Conservation (phyloP, 1,140 invertebrate species). For the Diabrotica virgifera region DNA sequence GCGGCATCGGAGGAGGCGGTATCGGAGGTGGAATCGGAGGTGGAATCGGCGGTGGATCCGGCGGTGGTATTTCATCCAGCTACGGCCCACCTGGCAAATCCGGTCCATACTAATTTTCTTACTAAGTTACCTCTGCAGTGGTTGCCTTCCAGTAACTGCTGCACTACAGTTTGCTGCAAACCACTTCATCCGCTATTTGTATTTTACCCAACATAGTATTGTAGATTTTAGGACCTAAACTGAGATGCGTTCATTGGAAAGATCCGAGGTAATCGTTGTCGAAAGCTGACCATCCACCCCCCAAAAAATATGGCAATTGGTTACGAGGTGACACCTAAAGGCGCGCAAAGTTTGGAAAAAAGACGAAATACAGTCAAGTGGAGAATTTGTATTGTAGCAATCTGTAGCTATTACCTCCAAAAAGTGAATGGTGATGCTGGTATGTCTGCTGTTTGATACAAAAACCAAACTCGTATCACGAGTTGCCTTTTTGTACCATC, state of each 20-base stretch:
- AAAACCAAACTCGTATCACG: slow-evolving; percentile 19
- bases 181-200: slow-evolving; percentile 22
- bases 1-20: slow-evolving; percentile 33
- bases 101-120: slow-evolving; percentile 37
- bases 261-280: background rate
- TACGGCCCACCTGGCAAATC: slow-evolving; percentile 43
- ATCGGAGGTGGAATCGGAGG: slow-evolving; percentile 34
- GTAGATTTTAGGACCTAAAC: slow-evolving; percentile 1
- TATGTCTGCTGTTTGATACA: background rate
- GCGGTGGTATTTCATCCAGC: slow-evolving; percentile 38
- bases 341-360: background rate
- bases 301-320: background rate
- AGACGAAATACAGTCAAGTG: background rate
- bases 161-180: slow-evolving; percentile 7
- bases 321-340: background rate
- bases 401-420: background rate
- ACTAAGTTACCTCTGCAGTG: slow-evolving; percentile 19
- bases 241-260: no score
- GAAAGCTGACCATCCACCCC: slow-evolving; percentile 5
- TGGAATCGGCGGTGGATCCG: slow-evolving; percentile 32
- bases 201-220: slow-evolving; percentile 19
- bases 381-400: background rate
- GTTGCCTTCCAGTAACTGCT: background rate
- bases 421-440: slow-evolving; percentile 17
- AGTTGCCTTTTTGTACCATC: slow-evolving; percentile 20